Conservation (phyloP, 2,888 invertebrate genomes). For the Nomada ferruginata region DNA sequence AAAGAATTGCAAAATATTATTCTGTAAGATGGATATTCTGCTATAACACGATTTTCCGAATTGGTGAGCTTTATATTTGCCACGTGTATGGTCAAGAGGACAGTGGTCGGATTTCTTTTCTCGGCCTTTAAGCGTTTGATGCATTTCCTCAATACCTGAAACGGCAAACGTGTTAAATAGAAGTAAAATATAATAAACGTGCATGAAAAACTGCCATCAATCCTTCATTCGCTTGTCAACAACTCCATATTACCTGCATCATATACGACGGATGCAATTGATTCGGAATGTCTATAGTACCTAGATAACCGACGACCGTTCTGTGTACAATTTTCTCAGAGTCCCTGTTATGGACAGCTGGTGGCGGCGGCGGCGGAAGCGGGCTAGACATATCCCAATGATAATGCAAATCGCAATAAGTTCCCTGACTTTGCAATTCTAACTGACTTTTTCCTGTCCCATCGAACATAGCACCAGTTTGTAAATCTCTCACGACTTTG, state of each 20-base stretch:
- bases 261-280: conserved; percentile 91
- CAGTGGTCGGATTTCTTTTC: conserved; percentile 93
- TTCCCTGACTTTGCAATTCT: conserved; percentile 76
- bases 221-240: background rate
- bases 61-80: conserved; percentile 92
- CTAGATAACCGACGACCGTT: conserved; percentile 96
- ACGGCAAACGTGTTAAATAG: conserved; percentile 11
- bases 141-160: conserved; percentile 92
- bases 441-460: conserved; percentile 70
- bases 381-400: conserved; percentile 83
- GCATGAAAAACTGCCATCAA: background rate
- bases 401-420: conserved; percentile 77
- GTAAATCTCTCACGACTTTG: conserved; percentile 85
- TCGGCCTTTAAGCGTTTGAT: conserved; percentile 95
- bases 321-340: conserved; percentile 88
- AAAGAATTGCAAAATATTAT: conserved; percentile 96
- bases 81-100: conserved; percentile 93
- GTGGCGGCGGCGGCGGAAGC: conserved; percentile 83
- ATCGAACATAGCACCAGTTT: conserved; percentile 85
- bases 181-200: background rate
- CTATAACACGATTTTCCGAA: conserved; percentile 91
- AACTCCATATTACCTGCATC: conserved; percentile 84
- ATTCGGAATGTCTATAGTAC: conserved; percentile 97
- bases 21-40: conserved; percentile 93
- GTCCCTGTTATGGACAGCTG: conserved; percentile 79